Conservation (phyloP, 1,140 invertebrate species). For the Bacillus rossius region DNA sequence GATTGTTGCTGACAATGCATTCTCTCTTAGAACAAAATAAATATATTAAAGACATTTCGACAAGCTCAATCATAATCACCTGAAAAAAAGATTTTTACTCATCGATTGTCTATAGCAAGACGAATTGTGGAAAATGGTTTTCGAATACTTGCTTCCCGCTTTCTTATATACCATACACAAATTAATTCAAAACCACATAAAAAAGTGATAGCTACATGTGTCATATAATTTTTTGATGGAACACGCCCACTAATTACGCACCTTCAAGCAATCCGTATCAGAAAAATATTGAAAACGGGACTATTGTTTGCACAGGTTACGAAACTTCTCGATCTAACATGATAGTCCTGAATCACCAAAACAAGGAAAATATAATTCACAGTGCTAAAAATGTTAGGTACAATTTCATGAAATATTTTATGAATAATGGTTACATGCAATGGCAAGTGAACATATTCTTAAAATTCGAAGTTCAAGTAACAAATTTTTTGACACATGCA, state of each 20-base stretch:
- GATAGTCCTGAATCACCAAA: no score
- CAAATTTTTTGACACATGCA: no score
- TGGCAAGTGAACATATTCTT: conserved; percentile 24
- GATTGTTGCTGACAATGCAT: conserved; percentile 41
- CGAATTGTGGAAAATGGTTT: conserved; percentile 42
- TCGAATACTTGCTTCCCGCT: conserved; percentile 37
- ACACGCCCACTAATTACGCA: conserved; percentile 16
- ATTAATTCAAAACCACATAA: conserved; percentile 21
- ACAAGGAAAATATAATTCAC: no score
- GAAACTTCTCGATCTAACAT: no score
- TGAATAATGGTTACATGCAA: conserved; percentile 22
- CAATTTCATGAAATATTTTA: conserved; percentile 24
- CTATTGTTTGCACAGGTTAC: no score
- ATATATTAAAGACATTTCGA: conserved; percentile 37
- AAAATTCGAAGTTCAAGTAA: conserved; percentile 18
- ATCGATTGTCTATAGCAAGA: conserved; percentile 35
- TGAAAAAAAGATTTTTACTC: conserved; percentile 41
- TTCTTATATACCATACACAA: conserved; percentile 15
- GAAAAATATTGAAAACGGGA: conserved; percentile 25
- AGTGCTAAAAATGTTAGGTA: no score
- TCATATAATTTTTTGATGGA: conserved; percentile 14
- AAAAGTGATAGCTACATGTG: conserved; percentile 16
- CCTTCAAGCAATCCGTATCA: conserved; percentile 25
- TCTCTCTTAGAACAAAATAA: conserved; percentile 26
- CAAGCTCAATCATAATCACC: not conserved